These are phyloP conservation scores for Drosophila ironensis DNA, from an alignment of 1,140 invertebrate species.

Conservation along the genomic window DNA sequence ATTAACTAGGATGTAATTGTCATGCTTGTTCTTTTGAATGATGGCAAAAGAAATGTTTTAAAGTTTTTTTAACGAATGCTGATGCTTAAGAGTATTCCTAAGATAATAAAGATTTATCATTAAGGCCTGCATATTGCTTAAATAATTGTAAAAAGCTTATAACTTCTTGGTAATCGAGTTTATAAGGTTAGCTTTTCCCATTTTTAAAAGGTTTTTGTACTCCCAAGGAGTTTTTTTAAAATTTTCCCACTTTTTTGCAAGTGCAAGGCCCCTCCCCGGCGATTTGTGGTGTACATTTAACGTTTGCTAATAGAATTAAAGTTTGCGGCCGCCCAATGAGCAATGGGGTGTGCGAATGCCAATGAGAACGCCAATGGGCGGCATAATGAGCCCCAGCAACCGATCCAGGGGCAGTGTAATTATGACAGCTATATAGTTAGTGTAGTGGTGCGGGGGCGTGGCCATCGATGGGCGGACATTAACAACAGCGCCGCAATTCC, in stretches of 20 bases:
- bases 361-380: too few relatives aligned
- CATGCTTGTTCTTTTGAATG: too few relatives aligned
- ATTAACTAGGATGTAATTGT: too few relatives aligned
- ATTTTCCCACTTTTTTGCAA: not conserved
- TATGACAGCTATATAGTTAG: conserved; percentile 51
- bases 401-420: conserved; percentile 48
- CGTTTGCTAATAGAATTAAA: conserved; percentile 81
- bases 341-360: too few relatives aligned
- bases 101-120: too few relatives aligned
- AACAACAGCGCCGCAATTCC: conserved; percentile 40
- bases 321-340: conserved; percentile 56
- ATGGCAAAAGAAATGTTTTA: too few relatives aligned
- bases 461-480: conserved; percentile 31
- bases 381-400: conserved; percentile 62
- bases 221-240: not conserved
- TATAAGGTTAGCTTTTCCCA: too few relatives aligned
- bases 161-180: too few relatives aligned
- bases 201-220: too few relatives aligned
- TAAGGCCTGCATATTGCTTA: too few relatives aligned
- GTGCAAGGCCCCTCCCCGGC: not conserved
- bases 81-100: too few relatives aligned
- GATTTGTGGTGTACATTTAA: conserved; percentile 60
- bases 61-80: too few relatives aligned
- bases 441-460: conserved; percentile 8
- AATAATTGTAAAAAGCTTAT: not conserved